phyloP scores from a whole-genome alignment of 2,888 invertebrate species.

The Mystacides longicornis region DNA sequence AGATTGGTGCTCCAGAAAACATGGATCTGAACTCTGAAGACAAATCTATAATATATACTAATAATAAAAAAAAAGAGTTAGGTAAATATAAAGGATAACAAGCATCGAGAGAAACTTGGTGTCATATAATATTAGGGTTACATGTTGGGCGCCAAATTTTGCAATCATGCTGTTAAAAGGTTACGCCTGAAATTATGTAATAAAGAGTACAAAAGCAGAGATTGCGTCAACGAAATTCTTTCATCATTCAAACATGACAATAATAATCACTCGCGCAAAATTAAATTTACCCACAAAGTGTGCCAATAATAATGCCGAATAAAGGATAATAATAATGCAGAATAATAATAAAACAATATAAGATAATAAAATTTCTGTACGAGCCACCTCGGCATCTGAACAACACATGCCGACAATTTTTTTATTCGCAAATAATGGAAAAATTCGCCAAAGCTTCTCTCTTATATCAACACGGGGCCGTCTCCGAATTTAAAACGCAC shows the following conservation, averaged over 20 bases:
- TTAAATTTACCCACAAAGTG: not conserved
- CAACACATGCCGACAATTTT: slow-evolving; percentile 20
- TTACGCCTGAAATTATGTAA: too few relatives aligned
- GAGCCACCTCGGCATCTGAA: slow-evolving; percentile 21
- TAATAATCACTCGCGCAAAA: not conserved
- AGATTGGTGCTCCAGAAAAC: too few relatives aligned
- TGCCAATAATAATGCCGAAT: not conserved
- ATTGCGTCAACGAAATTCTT: not conserved
- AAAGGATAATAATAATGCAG: not conserved
- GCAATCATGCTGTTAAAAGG: too few relatives aligned
- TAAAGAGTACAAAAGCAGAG: too few relatives aligned
- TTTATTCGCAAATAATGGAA: slow-evolving; percentile 25
- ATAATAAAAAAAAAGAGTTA: too few relatives aligned
- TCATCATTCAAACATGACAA: not conserved
- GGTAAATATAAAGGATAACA: too few relatives aligned
- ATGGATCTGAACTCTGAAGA: too few relatives aligned
- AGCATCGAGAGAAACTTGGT: too few relatives aligned
- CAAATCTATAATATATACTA: too few relatives aligned
- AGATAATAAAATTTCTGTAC: slow-evolving; percentile 8
- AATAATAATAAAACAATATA: not conserved
- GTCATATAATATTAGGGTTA: too few relatives aligned
- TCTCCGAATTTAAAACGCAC: not conserved
- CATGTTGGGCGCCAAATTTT: too few relatives aligned
- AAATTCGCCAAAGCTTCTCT: slow-evolving; percentile 11
- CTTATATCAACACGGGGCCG: not conserved